Conservation (phyloP, 2,113 vertebrate genomes). For the Lophura nycthemera region DNA sequence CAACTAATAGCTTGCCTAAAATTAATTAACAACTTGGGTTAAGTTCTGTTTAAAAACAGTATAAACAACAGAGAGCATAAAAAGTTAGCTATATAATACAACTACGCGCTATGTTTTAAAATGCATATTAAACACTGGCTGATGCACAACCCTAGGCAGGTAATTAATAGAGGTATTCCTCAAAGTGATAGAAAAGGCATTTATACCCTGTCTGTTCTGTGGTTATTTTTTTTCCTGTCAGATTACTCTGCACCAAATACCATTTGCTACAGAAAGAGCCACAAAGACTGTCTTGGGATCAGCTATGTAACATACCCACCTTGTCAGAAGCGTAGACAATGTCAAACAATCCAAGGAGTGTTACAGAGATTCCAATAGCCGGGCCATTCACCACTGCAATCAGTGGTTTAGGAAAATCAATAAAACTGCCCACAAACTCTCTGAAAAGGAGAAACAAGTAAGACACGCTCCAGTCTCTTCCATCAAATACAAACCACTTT, state of each 20-base stretch:
- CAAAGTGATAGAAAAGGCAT: neutral
- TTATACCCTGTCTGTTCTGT: neutral
- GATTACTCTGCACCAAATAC: neutral
- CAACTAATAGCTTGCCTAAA: neutral
- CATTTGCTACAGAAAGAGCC: neutral
- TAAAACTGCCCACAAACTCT: constrained; percentile 80
- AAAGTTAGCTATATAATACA: neutral
- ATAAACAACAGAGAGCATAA: neutral
- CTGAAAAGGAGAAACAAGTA: constrained; percentile 58
- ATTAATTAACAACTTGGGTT: neutral
- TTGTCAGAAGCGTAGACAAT: constrained; percentile 83
- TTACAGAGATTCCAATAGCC: constrained; percentile 84
- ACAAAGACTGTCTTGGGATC: neutral
- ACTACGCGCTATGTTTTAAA: neutral
- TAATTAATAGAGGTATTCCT: neutral
- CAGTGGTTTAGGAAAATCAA: constrained; percentile 90
- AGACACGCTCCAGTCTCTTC: neutral
- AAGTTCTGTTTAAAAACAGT: neutral
- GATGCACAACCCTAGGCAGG: neutral
- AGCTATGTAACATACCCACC: constrained; percentile 63
- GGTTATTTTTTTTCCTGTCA: neutral
- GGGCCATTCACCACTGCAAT: constrained; percentile 87
- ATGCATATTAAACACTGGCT: neutral
- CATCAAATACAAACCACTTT: neutral
- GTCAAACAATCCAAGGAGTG: constrained; percentile 84